Evolutionary conservation across 2,113 vertebrate genomes (phyloP).

Genomic region (Cardinalis cardinalis): DNA sequence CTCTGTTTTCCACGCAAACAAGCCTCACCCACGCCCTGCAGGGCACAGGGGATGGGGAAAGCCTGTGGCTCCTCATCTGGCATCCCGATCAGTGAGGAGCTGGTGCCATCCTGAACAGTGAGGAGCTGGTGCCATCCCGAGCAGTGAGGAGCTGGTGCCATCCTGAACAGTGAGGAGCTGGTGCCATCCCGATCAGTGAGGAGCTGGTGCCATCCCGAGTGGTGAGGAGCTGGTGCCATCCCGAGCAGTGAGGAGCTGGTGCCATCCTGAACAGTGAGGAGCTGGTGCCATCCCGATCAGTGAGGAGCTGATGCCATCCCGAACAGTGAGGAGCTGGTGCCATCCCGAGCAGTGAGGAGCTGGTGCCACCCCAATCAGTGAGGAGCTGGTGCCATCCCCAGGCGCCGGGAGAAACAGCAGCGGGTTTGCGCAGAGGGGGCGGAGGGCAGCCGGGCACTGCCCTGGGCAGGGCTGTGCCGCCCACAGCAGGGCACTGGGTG

Average conservation of each 20-base stretch:
- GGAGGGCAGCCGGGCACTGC: neutral
- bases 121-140: neutral
- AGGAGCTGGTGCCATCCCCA: conserved; percentile 36
- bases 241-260: no score
- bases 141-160: neutral
- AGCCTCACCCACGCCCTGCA: neutral
- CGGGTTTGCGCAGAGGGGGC: fast-evolving
- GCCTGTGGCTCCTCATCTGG: neutral
- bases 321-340: no score
- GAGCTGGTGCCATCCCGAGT: neutral
- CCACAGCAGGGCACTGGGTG: neutral
- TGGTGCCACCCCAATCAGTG: no score
- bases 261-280: no score
- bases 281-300: no score
- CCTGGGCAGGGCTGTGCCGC: neutral
- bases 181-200: neutral
- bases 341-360: no score
- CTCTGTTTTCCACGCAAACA: neutral
- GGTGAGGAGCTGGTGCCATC: neutral
- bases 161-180: neutral
- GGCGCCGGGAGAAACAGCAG: conserved; percentile 14
- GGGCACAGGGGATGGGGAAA: neutral
- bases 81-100: neutral
- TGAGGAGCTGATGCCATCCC: no score
- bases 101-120: neutral